A percentile compares a stretch with the other conserved stretches of the same genome.
phyloP scores from a whole-genome alignment of 92 coral and sea anemone genomes.

The Bergia sp. region DNA sequence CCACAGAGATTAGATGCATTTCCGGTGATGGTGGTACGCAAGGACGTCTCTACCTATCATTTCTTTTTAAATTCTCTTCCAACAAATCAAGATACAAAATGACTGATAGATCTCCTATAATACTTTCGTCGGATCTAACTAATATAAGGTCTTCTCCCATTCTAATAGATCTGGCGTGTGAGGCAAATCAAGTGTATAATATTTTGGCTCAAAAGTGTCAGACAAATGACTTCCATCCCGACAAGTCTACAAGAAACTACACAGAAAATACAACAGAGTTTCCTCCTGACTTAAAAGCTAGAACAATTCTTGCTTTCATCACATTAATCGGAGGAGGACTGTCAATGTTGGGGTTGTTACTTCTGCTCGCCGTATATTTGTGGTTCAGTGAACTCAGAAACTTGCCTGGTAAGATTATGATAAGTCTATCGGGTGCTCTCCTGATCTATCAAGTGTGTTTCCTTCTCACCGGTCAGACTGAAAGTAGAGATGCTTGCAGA shows the following conservation, averaged over 20 bases:
- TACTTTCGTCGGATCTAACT: background rate
- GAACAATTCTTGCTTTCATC: background rate
- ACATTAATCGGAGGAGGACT: background rate
- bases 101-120: background rate
- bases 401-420: conserved; percentile 27
- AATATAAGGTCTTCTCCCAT: too few relatives aligned
- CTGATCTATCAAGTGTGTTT: background rate
- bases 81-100: background rate
- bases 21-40: background rate
- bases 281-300: background rate
- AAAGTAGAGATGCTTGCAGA: background rate
- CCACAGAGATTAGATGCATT: background rate
- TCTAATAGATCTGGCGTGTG: background rate
- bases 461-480: background rate
- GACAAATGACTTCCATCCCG: too few relatives aligned
- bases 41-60: background rate
- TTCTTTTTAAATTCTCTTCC: conserved; percentile 16
- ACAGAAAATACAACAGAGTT: background rate
- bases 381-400: background rate
- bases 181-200: background rate
- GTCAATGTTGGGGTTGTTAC: conserved; percentile 17
- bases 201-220: background rate
- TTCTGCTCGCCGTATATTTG: background rate
- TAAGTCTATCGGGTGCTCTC: background rate
- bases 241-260: background rate